These are phyloP conservation scores for Bellardia pandia DNA, from an alignment of 2,888 invertebrate genomes.

Conservation along the genomic window DNA sequence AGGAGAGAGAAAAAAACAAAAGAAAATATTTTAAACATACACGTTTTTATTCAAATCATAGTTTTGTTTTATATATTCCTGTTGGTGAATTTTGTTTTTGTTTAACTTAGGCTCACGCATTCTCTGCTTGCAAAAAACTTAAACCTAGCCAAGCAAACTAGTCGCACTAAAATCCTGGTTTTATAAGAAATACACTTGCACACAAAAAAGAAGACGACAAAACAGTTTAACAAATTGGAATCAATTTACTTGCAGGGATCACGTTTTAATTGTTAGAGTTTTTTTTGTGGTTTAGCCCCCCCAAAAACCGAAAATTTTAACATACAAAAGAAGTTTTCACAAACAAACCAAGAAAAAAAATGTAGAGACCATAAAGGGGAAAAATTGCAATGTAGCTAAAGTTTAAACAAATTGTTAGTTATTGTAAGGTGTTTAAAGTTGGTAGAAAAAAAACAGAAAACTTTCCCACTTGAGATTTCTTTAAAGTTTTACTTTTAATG, in stretches of 20 bases:
- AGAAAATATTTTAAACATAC: conserved; percentile 33
- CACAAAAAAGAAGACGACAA: conserved; percentile 19
- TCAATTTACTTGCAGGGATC: conserved; percentile 78
- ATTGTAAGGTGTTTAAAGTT: conserved; percentile 2
- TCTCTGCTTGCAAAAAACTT: background rate
- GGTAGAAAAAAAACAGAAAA: conserved; percentile 9
- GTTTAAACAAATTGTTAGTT: background rate
- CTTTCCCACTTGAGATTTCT: conserved; percentile 24
- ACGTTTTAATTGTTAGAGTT: conserved; percentile 82
- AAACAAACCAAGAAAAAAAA: background rate
- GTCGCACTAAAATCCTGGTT: conserved; percentile 35
- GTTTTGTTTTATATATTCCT: conserved; percentile 2
- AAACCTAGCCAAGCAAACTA: conserved; percentile 4
- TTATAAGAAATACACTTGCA: background rate
- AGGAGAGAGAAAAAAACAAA: background rate
- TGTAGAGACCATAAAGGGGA: background rate
- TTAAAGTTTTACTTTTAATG: conserved; percentile 31
- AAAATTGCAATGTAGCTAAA: conserved; percentile 12
- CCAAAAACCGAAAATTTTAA: conserved; percentile 41
- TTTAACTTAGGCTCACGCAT: conserved; percentile 64
- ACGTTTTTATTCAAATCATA: conserved; percentile 73
- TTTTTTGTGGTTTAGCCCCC: background rate
- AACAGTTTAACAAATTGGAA: conserved; percentile 74
- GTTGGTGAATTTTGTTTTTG: background rate
- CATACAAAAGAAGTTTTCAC: conserved; percentile 64